phyloP scores from a whole-genome alignment of 2,113 vertebrate genomes.

The Melanerpes aurifrons region DNA sequence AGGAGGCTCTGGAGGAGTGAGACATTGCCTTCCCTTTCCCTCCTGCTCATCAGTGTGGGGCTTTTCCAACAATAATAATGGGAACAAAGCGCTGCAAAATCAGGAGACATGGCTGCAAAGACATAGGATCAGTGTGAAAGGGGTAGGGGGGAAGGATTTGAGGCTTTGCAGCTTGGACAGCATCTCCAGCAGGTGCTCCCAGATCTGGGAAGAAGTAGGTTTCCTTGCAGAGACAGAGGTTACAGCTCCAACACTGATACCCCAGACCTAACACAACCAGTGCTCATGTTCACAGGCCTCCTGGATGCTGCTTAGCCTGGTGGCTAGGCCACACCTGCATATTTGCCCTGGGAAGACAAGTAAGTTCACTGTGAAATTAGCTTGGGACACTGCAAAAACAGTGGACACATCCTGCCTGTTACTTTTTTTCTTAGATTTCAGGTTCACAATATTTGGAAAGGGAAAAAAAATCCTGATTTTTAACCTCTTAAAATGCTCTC shows the following conservation, averaged over 20 bases:
- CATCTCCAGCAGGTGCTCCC: background rate
- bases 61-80: background rate
- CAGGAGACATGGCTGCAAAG: background rate
- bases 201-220: background rate
- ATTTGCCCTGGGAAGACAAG: background rate
- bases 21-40: background rate
- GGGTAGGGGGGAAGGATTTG: background rate
- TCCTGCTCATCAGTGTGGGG: background rate
- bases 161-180: accelerated
- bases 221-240: background rate
- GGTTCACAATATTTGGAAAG: background rate
- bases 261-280: background rate
- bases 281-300: accelerated
- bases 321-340: background rate
- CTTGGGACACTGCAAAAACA: background rate
- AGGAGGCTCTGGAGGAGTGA: background rate
- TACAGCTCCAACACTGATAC: background rate
- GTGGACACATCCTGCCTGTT: background rate
- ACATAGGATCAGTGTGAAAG: background rate
- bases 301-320: background rate
- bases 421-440: background rate
- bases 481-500: background rate
- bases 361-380: background rate
- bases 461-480: background rate
- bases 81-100: background rate